Evolutionary conservation across 2,797 vertebrate species (phyloP).

Genomic region (Siniperca scherzeri): DNA sequence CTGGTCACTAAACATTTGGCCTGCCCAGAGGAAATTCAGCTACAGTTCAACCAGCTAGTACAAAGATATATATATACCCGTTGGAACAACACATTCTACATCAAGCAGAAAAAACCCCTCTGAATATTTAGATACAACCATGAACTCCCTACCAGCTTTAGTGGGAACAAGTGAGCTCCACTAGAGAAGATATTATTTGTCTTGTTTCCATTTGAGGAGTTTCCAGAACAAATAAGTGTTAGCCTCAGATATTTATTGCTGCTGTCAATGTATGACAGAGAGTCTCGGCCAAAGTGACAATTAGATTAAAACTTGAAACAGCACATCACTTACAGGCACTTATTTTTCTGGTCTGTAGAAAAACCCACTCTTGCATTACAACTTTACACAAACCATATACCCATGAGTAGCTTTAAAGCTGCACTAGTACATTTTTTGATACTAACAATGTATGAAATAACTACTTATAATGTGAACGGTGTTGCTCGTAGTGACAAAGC

Average conservation of each 20-base stretch:
- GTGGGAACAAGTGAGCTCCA: not conserved
- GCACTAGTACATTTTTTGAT: not conserved
- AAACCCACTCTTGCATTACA: not conserved
- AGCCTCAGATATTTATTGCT: not conserved
- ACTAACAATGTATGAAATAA: not conserved
- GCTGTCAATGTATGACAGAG: not conserved
- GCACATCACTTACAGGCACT: not conserved
- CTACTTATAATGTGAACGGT: not conserved
- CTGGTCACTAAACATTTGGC: conserved; percentile 40
- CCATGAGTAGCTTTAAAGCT: not conserved
- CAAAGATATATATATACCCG: not conserved
- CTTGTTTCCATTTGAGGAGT: not conserved
- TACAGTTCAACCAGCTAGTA: conserved; percentile 6
- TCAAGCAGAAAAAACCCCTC: not conserved
- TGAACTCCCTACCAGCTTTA: not conserved
- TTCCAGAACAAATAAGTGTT: not conserved
- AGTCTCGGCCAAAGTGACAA: not conserved
- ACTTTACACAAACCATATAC: not conserved
- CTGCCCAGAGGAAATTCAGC: conserved; percentile 21
- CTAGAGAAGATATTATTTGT: not conserved
- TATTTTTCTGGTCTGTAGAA: not conserved
- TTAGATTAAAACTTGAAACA: not conserved
- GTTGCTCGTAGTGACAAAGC: too few relatives aligned
- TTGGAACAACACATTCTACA: not conserved
- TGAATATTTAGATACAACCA: not conserved